Evolutionary conservation across 2,888 invertebrate genomes (phyloP).

Genomic region (Hypercompe scribonia): DNA sequence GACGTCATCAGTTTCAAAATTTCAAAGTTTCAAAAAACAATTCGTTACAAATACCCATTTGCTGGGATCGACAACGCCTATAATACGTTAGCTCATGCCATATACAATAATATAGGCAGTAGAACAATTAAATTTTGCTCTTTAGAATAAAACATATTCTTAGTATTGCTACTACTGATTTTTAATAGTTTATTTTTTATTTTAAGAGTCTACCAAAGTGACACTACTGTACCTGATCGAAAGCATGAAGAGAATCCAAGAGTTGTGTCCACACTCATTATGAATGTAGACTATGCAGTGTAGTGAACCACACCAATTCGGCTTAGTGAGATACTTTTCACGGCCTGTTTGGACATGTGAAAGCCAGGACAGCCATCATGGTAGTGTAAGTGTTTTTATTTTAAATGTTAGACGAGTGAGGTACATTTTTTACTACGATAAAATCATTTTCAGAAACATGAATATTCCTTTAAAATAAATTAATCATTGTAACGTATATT

Average conservation of each 20-base stretch:
- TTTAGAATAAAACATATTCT: not conserved
- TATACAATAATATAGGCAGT: constrained; percentile 20
- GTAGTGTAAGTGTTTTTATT: not conserved
- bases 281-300: too few species aligned
- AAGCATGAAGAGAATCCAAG: too few species aligned
- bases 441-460: not conserved
- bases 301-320: too few species aligned
- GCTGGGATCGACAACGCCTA: constrained; percentile 25
- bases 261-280: too few species aligned
- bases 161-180: not conserved
- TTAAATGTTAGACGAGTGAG: not conserved
- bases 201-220: too few species aligned
- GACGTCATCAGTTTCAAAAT: constrained; percentile 52
- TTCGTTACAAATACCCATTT: constrained; percentile 54
- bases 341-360: too few species aligned
- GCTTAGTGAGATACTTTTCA: too few species aligned
- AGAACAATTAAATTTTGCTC: not conserved
- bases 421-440: not conserved
- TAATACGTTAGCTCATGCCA: constrained; percentile 50
- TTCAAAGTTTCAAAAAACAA: constrained; percentile 59
- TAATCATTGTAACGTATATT: too few species aligned
- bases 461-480: not conserved
- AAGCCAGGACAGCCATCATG: too few species aligned
- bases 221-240: too few species aligned
- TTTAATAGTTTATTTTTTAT: not conserved